Evolutionary conservation across 2,797 vertebrate species (phyloP), one percentile per base, ranked within the genome.

Genomic region (Ispidina lecontei): DNA sequence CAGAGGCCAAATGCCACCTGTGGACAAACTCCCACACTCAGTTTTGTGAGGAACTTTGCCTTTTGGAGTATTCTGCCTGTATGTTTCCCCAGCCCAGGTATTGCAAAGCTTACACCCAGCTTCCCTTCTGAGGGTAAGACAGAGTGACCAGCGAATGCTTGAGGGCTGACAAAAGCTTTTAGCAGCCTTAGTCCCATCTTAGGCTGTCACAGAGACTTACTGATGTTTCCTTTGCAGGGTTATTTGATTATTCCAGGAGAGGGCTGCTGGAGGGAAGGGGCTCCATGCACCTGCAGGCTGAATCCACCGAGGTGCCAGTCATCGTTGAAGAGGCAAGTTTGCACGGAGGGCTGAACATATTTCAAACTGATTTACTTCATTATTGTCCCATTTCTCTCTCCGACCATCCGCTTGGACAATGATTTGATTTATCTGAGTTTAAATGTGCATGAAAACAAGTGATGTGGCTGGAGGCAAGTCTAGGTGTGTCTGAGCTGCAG

Each of bases 141-240:
- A 0, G 1, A 77, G 20, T 72, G 93, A 90, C 54, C 90, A 87
- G 54, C 41, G 28, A 71, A 56, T 49, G 76, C 82, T 85, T 83
- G 93, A 93, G 90, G 91, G 65, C 80, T 93, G 90, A 92, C 90
- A 95, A 90, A 84, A 89, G 77, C 77, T 80, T 87, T 96, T 91
- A 96, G 31, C 9, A 1, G 92, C 51, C 60, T 79, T 64, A 37
- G 74, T 63, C 58, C 33, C 19, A 2, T 86, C 65, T 89, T 39
- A 51, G 71, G 62, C 65, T 96, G 96, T 96, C 96, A 94, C 49
- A 90, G 84, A 90, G 74, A 71, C 75, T 95, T 93, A 91, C 28
- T 1, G 0, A 47, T 78, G 73, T 31, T 82, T 86, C 39, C 74
- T 86, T 84, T 69, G 58, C 55, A 71, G 64, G 74, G 11, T 91